Base-by-base conservation (phyloP, 2,888 invertebrate genomes). In the Suillia variegata region DNA sequence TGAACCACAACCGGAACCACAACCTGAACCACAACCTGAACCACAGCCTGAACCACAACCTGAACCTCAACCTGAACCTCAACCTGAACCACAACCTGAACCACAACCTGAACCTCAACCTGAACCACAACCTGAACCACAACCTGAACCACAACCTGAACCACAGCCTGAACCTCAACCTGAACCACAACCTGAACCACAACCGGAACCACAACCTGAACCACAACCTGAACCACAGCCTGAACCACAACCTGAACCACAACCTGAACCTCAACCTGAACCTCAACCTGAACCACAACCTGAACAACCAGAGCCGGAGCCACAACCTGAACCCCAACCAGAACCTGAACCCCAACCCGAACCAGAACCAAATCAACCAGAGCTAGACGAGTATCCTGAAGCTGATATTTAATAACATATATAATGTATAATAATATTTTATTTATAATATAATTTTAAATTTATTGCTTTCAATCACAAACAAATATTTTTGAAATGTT, bases 1-100 rank as follows among this genome's bases (percentile, higher is more conserved):
- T n/a, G 56, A 56, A 24, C 54, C 38, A 2, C 24, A 48, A 18
- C 59, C 59, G 5, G 59, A 56, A 48, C 54, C 54, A 15, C 21
- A 54, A 15, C 54, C 54, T 12, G 49, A 49, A 2, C 55, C 55
- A 20, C 45, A 55, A 21, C 55, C 55, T 1, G 47, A 55, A 8
- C 45, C 47, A 22, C 17, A 54, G n/a, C 53, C 53, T 4, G 22
- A 45, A 15, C 54, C 45, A 42, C 38, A 54, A 13, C 31, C 45
- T 15, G 31, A 42, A 18, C 52, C 57, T 17, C 12, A 49, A 22
- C 48, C 52, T 2, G 47, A 53, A 15, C 47, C 42, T 8, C 33
- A 53, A 13, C 51, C 26, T 4, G 31, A 24, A 21, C 50, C 33
- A 12, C 48, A 24, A 18, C 53, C 20, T 3, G 21, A 45, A 18